A percentile compares a stretch with the other conserved stretches of the same genome.
phyloP scores from a whole-genome alignment of 1,140 invertebrate genomes.

The Scaptomyza pallida region DNA sequence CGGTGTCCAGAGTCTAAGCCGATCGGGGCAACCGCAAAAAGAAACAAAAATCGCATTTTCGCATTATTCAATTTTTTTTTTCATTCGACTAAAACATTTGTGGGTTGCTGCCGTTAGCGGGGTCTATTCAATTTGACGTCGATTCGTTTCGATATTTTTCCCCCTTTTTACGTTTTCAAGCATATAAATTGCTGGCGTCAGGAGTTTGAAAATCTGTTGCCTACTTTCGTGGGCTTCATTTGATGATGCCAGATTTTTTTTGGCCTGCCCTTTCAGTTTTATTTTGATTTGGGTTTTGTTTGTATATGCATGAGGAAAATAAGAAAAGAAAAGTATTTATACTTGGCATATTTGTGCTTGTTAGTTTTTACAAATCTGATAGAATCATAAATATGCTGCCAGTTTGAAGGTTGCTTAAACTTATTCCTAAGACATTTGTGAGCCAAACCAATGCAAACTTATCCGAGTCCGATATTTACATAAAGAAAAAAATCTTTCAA shows the following conservation, averaged over 20 bases:
- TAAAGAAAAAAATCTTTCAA: too few species aligned
- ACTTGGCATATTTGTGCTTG: slow-evolving; percentile 44
- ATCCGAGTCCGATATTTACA: too few species aligned
- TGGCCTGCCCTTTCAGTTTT: background rate
- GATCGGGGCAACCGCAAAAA: slow-evolving; percentile 53
- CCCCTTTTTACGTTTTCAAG: slow-evolving; percentile 20
- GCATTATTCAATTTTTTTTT: slow-evolving; percentile 60
- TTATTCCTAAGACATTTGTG: slow-evolving; percentile 55
- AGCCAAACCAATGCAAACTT: slow-evolving; percentile 49
- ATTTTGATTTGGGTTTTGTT: slow-evolving; percentile 61
- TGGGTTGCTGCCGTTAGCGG: slow-evolving; percentile 13
- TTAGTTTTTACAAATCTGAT: slow-evolving; percentile 36
- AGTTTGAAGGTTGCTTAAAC: slow-evolving; percentile 3
- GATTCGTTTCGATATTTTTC: slow-evolving; percentile 52
- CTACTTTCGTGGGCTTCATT: slow-evolving; percentile 59
- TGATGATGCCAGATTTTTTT: slow-evolving; percentile 18
- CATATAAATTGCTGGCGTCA: slow-evolving; percentile 68
- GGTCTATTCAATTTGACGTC: slow-evolving; percentile 55
- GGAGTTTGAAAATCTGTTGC: slow-evolving; percentile 67
- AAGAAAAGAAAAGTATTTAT: slow-evolving; percentile 50
- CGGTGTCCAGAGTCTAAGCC: slow-evolving; percentile 70
- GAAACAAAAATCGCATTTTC: slow-evolving; percentile 52
- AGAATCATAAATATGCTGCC: too few species aligned
- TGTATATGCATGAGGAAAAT: slow-evolving; percentile 43
- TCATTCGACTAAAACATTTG: slow-evolving; percentile 70